Base-by-base conservation (phyloP, 1,140 invertebrate species). In the Cheumatopsyche charites region DNA sequence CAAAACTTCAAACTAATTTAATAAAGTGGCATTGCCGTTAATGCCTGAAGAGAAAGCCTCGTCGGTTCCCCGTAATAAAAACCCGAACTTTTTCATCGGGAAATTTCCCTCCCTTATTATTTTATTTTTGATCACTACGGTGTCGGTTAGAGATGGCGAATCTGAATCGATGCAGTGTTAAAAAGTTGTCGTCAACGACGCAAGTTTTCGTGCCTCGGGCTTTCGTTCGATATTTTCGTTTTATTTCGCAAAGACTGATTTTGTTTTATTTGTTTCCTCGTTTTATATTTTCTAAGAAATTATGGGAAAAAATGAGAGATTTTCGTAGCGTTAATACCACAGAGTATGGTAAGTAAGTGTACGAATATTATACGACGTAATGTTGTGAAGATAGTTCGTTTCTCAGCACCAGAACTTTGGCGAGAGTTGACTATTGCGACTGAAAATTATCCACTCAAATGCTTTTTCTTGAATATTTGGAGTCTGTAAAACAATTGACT, bases 1-100 rank as follows among this genome's bases (percentile, higher is more conserved):
- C 69, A 72, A 75, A 75, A 71, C 73, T 75, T 75, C 66, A 66
- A 75, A 75, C 73, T 75, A 75, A 75, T 75, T 75, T 72, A 75
- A 75, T 75, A 75, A 75, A 75, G 73, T 72, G 70, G 70, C 73
- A 70, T 71, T 72, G 66, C 21, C 70, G 70, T 68, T 75, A 75
- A 72, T 75, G 66, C 73, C 23, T 55, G 62, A 19, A 11, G 42
- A 67, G 49, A 68, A 68, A 68, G 66, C 47, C 25, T 68, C 19
- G 62, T 23, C 41, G 41, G 62, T 43, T 63, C 23, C n/a, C 23
- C 19, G 21, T 58, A 58, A 58, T 58, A 58, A 58, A 58, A 58
- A 58, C 43, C 43, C 42, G 6, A 11, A 61, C n/a, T 58, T 13
- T 58, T 25, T 9, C 23, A 25, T 43, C 23, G 23, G 6, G 21